Percentiles rank a stretch among this genome's conserved stretches.
Conservation (phyloP, 2,888 invertebrate genomes). For the Pyrochroa serraticornis region DNA sequence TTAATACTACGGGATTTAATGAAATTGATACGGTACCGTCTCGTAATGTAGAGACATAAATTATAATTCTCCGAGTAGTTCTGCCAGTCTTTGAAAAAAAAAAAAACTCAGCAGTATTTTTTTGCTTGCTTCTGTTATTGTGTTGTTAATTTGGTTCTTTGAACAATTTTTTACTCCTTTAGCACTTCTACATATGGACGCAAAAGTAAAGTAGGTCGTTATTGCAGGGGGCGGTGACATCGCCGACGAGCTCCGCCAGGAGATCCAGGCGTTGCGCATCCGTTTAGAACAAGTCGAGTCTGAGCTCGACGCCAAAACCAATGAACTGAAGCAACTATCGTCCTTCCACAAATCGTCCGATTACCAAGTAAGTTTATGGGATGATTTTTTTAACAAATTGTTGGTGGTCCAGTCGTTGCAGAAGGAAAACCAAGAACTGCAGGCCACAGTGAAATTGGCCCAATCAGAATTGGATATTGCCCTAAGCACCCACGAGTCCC, state of each 20-base stretch:
- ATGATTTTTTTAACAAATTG: slow-evolving; percentile 15
- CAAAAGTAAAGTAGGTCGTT: neutral
- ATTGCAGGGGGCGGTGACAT: slow-evolving; percentile 67
- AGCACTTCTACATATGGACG: too few species aligned
- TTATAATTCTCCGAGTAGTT: too few species aligned
- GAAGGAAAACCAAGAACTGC: slow-evolving; percentile 70
- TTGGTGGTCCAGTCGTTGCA: slow-evolving; percentile 59
- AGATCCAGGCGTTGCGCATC: slow-evolving; percentile 73
- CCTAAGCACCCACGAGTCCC: slow-evolving; percentile 80
- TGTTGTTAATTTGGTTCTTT: too few species aligned
- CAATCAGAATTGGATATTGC: slow-evolving; percentile 83
- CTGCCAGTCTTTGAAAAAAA: too few species aligned
- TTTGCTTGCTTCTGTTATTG: too few species aligned
- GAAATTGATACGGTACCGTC: too few species aligned
- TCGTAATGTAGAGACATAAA: too few species aligned
- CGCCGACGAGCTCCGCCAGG: slow-evolving; percentile 77
- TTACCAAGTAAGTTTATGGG: slow-evolving; percentile 34
- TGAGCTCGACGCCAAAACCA: slow-evolving; percentile 82
- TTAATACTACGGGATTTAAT: too few species aligned
- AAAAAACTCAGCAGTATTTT: too few species aligned
- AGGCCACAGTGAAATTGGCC: slow-evolving; percentile 73
- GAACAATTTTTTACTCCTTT: too few species aligned
- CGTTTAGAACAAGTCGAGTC: slow-evolving; percentile 83
- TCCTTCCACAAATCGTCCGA: slow-evolving; percentile 52
- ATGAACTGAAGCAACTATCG: slow-evolving; percentile 73